Evolutionary conservation across 2,113 vertebrate genomes (phyloP), one percentile per base, ranked within the genome.

Genomic region (Barbus barbus): DNA sequence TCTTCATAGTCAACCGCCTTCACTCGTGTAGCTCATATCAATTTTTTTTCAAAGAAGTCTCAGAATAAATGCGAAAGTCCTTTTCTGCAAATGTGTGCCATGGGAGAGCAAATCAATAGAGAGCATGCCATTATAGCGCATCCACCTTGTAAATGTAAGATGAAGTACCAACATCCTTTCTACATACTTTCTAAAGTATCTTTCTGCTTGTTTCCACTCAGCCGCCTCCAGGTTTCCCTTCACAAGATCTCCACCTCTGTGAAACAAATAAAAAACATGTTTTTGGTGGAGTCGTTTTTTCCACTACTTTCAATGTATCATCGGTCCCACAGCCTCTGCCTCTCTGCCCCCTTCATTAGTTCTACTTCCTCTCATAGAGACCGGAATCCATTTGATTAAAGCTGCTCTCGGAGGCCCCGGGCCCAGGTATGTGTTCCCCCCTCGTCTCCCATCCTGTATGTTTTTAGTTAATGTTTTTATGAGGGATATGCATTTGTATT

Each of bases 401-500:
- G 18, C 20, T 28, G 6, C 5, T 53, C 28, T 71, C 63, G 2
- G 20, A 38, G 16, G 78, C 78, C 26, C 41, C 7, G 4, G 13
- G 82, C 18, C 56, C 38, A 83, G 41, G 72, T 51, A 16, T 65
- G 28, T 33, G 9, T 60, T 33, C 11, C 16, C 6, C 36, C 41
- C 18, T 83, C 7, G 1, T 78, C 3, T 53, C 31, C 18, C 5
- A 20, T 4, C 16, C 20, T 0, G 12, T 61, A 33, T 46, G 11
- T 33, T 38, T 38, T 38, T 38, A 24, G 22, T 20, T 33, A 9
- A 9, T 41, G 14, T 20, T 51, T 51, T 51, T 6, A 20, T 51
- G 48, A 78, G 20, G 31, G 12, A 84, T 67, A 67, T 78, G 48
- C 16, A 51, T 83, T 48, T 83, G 41, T 83, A 63, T 84, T 84